Evolutionary conservation across 2,888 invertebrate genomes (phyloP).

Genomic region (Leucoma salicis): DNA sequence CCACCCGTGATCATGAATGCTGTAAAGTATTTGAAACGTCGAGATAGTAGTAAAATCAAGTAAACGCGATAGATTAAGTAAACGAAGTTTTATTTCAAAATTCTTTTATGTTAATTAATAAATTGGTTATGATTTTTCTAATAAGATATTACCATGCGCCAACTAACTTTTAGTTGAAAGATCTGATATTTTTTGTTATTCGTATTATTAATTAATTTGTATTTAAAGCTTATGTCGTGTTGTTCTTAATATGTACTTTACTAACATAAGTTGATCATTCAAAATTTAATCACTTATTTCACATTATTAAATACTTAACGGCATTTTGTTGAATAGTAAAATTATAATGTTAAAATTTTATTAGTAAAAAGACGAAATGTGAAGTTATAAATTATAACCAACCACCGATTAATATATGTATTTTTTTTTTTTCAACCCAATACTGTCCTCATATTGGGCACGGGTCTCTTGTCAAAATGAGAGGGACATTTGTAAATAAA

Average conservation of each 20-base stretch:
- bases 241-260: conserved; percentile 20
- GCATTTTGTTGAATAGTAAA: conserved; percentile 13
- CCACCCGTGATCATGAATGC: too few species aligned
- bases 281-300: conserved; percentile 16
- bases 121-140: not conserved
- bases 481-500: too few species aligned
- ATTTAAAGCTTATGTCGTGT: conserved; percentile 23
- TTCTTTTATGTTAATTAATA: too few species aligned
- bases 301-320: conserved; percentile 25
- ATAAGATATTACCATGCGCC: conserved; percentile 12
- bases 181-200: conserved; percentile 28
- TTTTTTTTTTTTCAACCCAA: too few species aligned
- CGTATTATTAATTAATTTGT: conserved; percentile 21
- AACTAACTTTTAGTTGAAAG: conserved; percentile 12
- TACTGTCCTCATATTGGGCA: too few species aligned
- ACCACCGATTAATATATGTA: conserved; percentile 40
- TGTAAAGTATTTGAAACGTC: too few species aligned
- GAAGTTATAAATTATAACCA: conserved; percentile 18
- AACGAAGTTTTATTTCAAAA: too few species aligned
- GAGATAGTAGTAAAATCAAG: too few species aligned
- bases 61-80: too few species aligned
- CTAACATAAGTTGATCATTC: conserved; percentile 9
- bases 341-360: not conserved
- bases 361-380: conserved; percentile 21
- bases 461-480: too few species aligned